phyloP scores from a whole-genome alignment of 2,797 vertebrate species.

The Characodon lateralis region DNA sequence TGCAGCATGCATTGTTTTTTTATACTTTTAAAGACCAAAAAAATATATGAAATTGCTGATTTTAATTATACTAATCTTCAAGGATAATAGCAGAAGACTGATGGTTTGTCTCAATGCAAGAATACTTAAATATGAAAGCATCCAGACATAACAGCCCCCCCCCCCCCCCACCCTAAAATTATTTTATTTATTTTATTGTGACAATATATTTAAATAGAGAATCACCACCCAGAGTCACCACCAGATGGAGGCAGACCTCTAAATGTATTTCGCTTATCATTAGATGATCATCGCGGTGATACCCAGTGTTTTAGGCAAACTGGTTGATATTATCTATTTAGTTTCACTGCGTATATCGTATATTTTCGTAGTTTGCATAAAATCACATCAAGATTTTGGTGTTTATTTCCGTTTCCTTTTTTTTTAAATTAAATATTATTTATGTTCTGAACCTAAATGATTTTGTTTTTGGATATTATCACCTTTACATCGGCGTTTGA shows the following conservation, averaged over 20 bases:
- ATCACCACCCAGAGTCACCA: slow-evolving; percentile 22
- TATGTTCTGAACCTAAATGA: neutral
- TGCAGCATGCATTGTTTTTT: neutral
- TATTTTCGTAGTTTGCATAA: neutral
- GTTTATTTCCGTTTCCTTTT: neutral
- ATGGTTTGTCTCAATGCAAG: neutral
- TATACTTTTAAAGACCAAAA: neutral
- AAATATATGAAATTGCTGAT: neutral
- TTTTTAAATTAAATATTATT: neutral
- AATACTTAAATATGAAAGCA: neutral
- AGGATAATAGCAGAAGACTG: neutral
- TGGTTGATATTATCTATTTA: neutral
- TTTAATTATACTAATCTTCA: neutral
- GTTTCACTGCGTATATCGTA: neutral
- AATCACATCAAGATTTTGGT: neutral
- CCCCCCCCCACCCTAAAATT: neutral
- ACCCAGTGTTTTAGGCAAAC: neutral
- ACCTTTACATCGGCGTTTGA: neutral
- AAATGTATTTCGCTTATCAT: neutral
- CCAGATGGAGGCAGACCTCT: slow-evolving; percentile 59
- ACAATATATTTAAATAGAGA: too few species aligned
- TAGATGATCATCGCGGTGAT: neutral
- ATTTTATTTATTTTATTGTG: too few species aligned
- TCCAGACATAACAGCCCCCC: neutral
- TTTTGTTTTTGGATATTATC: neutral